phyloP scores from a whole-genome alignment of 2,888 invertebrate genomes.

The Dasypolia templi region DNA sequence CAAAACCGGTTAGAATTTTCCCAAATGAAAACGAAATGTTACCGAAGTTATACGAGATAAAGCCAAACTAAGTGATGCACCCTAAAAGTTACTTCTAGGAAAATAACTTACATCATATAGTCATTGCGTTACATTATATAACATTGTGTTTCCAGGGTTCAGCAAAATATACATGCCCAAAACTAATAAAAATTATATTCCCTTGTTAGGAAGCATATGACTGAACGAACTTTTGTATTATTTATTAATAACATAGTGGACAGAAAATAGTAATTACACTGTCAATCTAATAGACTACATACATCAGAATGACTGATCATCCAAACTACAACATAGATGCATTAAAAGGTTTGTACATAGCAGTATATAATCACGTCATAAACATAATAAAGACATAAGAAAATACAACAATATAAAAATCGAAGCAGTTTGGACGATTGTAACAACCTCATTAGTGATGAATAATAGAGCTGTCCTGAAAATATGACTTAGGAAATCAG shows the following conservation, averaged over 20 bases:
- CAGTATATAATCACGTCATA: slow-evolving; percentile 60
- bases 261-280: slow-evolving; percentile 80
- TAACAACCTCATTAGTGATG: slow-evolving; percentile 87
- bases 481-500: slow-evolving; percentile 89
- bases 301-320: slow-evolving; percentile 85
- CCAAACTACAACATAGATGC: slow-evolving; percentile 83
- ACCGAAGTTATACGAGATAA: slow-evolving; percentile 77
- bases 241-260: slow-evolving; percentile 79
- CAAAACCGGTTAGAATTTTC: slow-evolving; percentile 63
- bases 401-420: slow-evolving; percentile 62
- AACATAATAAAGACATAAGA: slow-evolving; percentile 49
- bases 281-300: slow-evolving; percentile 82
- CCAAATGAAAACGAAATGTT: slow-evolving; percentile 67
- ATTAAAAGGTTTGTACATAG: slow-evolving; percentile 64
- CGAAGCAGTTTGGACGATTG: slow-evolving; percentile 86
- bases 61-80: slow-evolving; percentile 89
- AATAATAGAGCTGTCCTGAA: slow-evolving; percentile 90
- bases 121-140: slow-evolving; percentile 75
- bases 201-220: slow-evolving; percentile 90
- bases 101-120: slow-evolving; percentile 80
- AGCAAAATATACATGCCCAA: slow-evolving; percentile 90
- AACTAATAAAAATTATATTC: slow-evolving; percentile 88
- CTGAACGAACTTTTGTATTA: slow-evolving; percentile 83
- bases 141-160: slow-evolving; percentile 79
- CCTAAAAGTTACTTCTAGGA: slow-evolving; percentile 84